These are phyloP conservation scores for Eudorcas thomsonii DNA, from an alignment of 2,113 vertebrate species.

Conservation along the genomic window DNA sequence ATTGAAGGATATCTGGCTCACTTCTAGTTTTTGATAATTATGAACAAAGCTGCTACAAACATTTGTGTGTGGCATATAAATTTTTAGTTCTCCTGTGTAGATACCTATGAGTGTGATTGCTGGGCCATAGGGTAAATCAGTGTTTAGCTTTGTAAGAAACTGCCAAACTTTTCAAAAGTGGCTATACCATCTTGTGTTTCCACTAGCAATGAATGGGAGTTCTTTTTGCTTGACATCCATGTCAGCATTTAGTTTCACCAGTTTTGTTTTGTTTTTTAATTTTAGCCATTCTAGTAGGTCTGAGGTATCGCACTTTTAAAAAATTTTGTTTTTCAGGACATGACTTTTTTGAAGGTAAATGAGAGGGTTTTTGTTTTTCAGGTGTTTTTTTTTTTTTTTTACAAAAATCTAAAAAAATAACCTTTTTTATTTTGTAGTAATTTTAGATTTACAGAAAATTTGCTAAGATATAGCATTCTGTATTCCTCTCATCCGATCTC, in stretches of 20 bases:
- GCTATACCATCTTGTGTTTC: not conserved
- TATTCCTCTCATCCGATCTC: not conserved
- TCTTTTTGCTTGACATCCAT: not conserved
- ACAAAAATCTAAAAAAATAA: not conserved
- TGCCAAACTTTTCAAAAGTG: not conserved
- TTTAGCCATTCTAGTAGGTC: not conserved
- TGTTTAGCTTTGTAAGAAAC: not conserved
- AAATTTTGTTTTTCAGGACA: not conserved
- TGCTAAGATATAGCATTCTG: not conserved
- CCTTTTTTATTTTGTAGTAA: not conserved
- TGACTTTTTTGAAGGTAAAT: not conserved
- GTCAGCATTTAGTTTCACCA: not conserved
- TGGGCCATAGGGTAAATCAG: not conserved
- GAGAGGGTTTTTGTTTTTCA: not conserved
- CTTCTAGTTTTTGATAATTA: not conserved
- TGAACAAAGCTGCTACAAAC: not conserved
- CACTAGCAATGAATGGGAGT: not conserved
- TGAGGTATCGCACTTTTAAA: not conserved
- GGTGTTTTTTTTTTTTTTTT: not conserved
- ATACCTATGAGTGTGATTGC: not conserved
- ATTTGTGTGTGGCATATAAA: not conserved
- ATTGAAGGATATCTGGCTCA: not conserved
- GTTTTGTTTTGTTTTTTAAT: not conserved
- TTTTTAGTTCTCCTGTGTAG: not conserved
- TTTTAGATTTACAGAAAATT: not conserved